Evolutionary conservation across 2,113 vertebrate species (phyloP), one percentile per base, ranked within the genome.

Genomic region (Gadus macrocephalus): DNA sequence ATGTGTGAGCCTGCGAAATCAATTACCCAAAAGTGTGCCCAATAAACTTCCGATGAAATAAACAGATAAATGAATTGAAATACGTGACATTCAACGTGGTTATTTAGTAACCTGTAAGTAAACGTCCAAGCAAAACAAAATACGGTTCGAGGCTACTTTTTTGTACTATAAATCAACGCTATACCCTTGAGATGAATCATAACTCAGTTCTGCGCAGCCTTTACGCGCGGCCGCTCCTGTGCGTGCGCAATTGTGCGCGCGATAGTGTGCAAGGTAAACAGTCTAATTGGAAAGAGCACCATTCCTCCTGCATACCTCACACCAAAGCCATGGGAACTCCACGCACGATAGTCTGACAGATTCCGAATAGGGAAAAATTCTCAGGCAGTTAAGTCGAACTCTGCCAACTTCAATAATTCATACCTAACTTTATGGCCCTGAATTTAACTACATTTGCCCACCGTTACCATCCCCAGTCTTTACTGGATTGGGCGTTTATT

Each of bases 321-420:
- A 79, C 85, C 70, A 81, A 89, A 90, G 86, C 82, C 83, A 89
- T 87, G 83, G 85, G 89, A 90, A 89, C 90, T 86, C 81, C 85
- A 81, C 61, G 73, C 64, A 62, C 78, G 68, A 81, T 78, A 83
- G 80, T 84, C 86, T 88, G 80, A 86, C 82, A 87, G 88, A 90
- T 91, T 91, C 88, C 88, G 81, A 68, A 81, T 74, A 55, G 35
- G 63, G 82, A 87, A 88, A 89, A 85, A 86, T 90, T 90, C 89
- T 90, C 88, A 87, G 86, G 78, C 86, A 87, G 80, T 88, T 84
- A 87, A 85, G 80, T 88, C 60, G 63, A 74, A 53, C 80, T 79
- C 84, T 87, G 86, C 87, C 89, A 89, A 86, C 81, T 86, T 79
- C 84, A 90, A 85, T 89, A 89, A 87, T 83, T 90, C 85, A 89